Evolutionary conservation across 2,797 vertebrate species (phyloP), one percentile per base, ranked within the genome.

Genomic region (Anomalospiza imberbis): DNA sequence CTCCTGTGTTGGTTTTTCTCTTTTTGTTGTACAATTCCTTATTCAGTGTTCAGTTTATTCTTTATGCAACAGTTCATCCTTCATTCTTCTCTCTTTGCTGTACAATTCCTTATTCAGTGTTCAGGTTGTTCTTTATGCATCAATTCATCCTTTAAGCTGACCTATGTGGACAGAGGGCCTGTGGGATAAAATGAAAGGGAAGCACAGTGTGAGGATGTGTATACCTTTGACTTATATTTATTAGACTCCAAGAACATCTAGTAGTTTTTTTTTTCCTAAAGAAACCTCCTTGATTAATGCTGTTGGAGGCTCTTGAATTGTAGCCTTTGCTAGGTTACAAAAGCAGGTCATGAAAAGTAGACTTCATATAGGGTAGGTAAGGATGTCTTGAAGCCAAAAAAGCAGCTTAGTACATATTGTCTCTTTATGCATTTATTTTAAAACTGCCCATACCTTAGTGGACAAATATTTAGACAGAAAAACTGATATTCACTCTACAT

Each of bases 401-500:
- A 58, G 12, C 5, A 62, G 6, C 12, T 38, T 61, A 29, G 44
- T 61, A 7, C 0, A 0, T 36, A 14, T 24, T 26, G 5, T 29
- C 4, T 68, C 2, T n/a, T 42, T 17, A 13, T 31, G 17, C 20
- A 20, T n/a, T 71, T 60, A 34, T 58, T 24, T 12, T 55, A 3
- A 55, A 81, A 13, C 14, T 50, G 3, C 21, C 31, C 40, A 5
- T 44, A 22, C 2, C 4, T 85, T 32, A n/a, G 7, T 28, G 29
- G 18, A 16, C 4, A 29, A 38, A 15, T 40, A 24, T 12, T 55
- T n/a, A 16, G 17, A 6, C 9, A 16, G 36, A n/a, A 58, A 84
- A 74, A 42, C 3, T 19, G 18, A 9, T 50, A 7, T 20, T 75
- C 6, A 34, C 5, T 0, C 3, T 32, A 24, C 0, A 1, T 17